Percentiles rank a stretch among this genome's conserved stretches.
phyloP scores from a whole-genome alignment of 2,113 vertebrate genomes.

The Naja naja region DNA sequence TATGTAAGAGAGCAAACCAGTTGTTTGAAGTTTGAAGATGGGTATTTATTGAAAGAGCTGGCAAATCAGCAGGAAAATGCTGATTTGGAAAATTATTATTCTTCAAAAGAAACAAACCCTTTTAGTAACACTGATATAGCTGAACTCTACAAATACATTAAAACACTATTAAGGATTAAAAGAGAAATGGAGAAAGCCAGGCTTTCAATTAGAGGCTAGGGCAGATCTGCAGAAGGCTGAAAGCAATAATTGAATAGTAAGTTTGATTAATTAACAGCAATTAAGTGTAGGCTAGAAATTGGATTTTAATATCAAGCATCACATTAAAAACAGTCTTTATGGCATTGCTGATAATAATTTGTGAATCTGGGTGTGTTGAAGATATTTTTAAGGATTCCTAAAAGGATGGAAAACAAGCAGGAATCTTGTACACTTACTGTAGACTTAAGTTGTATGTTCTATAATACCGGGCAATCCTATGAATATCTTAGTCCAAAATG shows the following conservation, averaged over 20 bases:
- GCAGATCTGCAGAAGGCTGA: slow-evolving; percentile 21
- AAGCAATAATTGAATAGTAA: slow-evolving; percentile 22
- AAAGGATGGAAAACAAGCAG: not conserved
- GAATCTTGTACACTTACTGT: not conserved
- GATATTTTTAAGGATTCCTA: not conserved
- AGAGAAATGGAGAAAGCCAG: slow-evolving; percentile 62
- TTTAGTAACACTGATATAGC: slow-evolving; percentile 70
- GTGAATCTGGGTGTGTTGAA: not conserved
- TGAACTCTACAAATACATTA: slow-evolving; percentile 69
- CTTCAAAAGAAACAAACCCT: slow-evolving; percentile 71
- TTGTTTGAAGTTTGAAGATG: slow-evolving; percentile 63
- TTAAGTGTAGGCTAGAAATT: slow-evolving; percentile 13
- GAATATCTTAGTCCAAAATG: not conserved
- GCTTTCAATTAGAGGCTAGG: slow-evolving; percentile 57
- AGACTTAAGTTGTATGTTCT: not conserved
- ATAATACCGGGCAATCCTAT: not conserved
- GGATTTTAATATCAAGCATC: slow-evolving; percentile 7
- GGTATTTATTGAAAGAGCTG: slow-evolving; percentile 67
- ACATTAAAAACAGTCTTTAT: not conserved
- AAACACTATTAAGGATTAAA: slow-evolving; percentile 61
- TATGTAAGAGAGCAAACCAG: slow-evolving; percentile 58
- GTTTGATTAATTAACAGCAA: slow-evolving; percentile 29
- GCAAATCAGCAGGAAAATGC: slow-evolving; percentile 70
- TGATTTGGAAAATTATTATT: slow-evolving; percentile 71
- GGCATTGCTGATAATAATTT: slow-evolving; percentile 3